Base-by-base conservation (phyloP, 2,888 invertebrate genomes). In the Blera fallax region DNA sequence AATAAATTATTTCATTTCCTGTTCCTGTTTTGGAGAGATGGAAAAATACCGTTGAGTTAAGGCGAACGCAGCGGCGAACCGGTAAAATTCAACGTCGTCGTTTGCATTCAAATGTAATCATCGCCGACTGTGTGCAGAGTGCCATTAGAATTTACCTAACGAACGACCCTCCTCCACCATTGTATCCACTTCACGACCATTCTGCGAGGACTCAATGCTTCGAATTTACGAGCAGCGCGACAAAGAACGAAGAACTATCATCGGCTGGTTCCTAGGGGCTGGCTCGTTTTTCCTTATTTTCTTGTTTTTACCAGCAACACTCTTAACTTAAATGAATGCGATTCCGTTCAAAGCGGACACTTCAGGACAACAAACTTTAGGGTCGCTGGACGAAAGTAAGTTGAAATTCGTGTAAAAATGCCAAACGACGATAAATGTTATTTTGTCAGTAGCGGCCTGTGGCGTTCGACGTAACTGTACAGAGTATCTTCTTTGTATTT, bases 1-100 rank as follows among this genome's bases (percentile, higher is more conserved):
- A 82, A 82, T 82, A 77, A 77, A 77, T 72, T 82, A 72, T 52
- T 65, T 82, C 50, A 82, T 82, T 82, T 82, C 65, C 70, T 50
- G 50, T 77, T 76, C 24, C 56, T 70, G 70, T 52, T 60, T 70
- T 54, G 34, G 48, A 32, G 18, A 64, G 54, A 45, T 60, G 48
- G 18, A 29, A n/a, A 29, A 62, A 18, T 70, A 34, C 10, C 5
- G 27, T 50, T 50, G 24, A 45, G 70, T 27, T 40, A 45, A 50
- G 27, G 45, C 14, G 8, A 48, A 64, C 74, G 73, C 60, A 43
- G 24, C 32, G 11, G 14, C 34, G 18, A 65, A 24, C 56, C 32
- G 37, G 8, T 5, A 50, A 50, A 50, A 62, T 14, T 37, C 16
- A 14, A 21, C 14, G 54, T 56, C 21, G 73, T 43, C 43, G 32